phyloP scores from a whole-genome alignment of 1,140 invertebrate genomes.

The Cherax destructor region DNA sequence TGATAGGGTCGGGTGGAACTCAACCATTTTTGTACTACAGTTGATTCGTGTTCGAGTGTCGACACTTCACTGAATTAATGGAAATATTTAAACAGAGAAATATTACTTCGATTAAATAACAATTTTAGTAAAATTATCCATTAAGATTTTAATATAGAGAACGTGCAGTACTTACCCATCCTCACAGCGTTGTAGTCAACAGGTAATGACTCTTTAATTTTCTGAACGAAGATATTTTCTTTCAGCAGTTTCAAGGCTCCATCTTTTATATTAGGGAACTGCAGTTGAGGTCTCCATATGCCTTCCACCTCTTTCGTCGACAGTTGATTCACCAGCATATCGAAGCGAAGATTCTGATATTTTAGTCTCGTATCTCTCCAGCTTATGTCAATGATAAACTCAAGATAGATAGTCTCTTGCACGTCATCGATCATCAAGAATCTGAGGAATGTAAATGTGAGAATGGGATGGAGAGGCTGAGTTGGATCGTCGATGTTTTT shows the following conservation, averaged over 20 bases:
- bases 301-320: background rate
- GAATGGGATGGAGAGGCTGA: background rate
- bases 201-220: background rate
- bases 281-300: conserved; percentile 14
- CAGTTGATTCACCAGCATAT: conserved; percentile 1
- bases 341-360: conserved; percentile 14
- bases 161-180: background rate
- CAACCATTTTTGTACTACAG: too few species aligned
- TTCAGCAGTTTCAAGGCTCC: conserved; percentile 2
- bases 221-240: conserved; percentile 19
- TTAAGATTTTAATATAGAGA: too few species aligned
- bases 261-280: conserved; percentile 33
- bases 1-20: too few species aligned
- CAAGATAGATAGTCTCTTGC: background rate
- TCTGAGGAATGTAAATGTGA: conserved; percentile 1
- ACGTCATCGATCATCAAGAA: conserved; percentile 38
- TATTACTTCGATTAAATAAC: too few species aligned
- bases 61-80: too few species aligned
- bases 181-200: conserved; percentile 25
- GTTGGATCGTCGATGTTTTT: conserved; percentile 4
- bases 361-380: conserved; percentile 26
- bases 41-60: too few species aligned
- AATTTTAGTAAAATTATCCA: too few species aligned
- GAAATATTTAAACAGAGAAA: too few species aligned
- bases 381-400: conserved; percentile 19